phyloP scores from a whole-genome alignment of 2,113 vertebrate species.

The Rhineura floridana region DNA sequence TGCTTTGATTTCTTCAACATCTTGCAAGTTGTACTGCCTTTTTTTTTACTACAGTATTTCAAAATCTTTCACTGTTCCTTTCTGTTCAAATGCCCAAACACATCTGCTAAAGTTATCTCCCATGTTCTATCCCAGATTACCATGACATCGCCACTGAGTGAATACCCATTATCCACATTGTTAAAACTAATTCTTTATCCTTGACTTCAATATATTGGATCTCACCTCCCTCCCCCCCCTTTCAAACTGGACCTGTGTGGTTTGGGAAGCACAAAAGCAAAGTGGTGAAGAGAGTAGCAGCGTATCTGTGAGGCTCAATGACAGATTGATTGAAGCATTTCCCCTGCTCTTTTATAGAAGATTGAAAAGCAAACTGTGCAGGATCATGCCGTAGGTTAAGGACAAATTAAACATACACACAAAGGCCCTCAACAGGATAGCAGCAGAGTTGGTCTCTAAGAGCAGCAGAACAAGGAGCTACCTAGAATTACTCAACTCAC shows the following conservation, averaged over 20 bases:
- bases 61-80: not conserved
- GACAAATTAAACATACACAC: not conserved
- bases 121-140: not conserved
- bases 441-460: not conserved
- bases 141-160: not conserved
- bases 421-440: not conserved
- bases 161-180: not conserved
- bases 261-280: not conserved
- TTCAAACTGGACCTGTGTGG: not conserved
- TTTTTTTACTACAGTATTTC: not conserved
- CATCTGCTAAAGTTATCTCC: slow-evolving; percentile 19
- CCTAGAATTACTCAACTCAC: not conserved
- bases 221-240: not conserved
- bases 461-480: not conserved
- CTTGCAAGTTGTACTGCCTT: not conserved
- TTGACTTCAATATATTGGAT: not conserved
- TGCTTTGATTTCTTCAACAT: not conserved
- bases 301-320: not conserved
- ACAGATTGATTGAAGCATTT: not conserved
- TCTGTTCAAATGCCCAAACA: not conserved
- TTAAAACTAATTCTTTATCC: not conserved
- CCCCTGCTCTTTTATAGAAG: not conserved
- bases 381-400: not conserved
- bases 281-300: not conserved
- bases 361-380: not conserved